A percentile compares a stretch with the other conserved stretches of the same genome.
phyloP scores from a whole-genome alignment of 2,797 vertebrate genomes.

The Pipistrellus pipistrellus region DNA sequence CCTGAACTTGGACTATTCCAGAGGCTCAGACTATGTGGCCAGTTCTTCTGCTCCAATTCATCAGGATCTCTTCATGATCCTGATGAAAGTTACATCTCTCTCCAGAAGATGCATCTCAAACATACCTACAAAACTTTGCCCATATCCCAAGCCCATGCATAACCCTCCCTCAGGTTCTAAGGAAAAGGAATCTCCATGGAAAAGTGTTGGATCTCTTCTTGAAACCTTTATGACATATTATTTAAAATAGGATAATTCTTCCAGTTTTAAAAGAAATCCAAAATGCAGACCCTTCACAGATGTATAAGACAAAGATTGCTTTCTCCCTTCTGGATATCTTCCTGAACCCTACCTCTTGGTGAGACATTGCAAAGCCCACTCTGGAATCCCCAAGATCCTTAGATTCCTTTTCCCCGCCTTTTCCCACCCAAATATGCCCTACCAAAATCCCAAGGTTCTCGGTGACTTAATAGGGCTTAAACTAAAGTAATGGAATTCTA shows the following conservation, averaged over 20 bases:
- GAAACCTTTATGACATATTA: not conserved
- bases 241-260: not conserved
- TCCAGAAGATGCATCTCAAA: not conserved
- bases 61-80: not conserved
- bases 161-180: not conserved
- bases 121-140: not conserved
- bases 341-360: not conserved
- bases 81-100: not conserved
- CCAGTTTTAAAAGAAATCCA: not conserved
- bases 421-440: not conserved
- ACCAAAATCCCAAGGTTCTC: not conserved
- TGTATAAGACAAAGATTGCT: not conserved
- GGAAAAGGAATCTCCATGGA: not conserved
- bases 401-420: not conserved
- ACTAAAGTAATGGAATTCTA: not conserved
- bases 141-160: not conserved
- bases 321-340: not conserved
- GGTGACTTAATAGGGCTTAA: not conserved
- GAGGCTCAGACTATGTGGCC: not conserved
- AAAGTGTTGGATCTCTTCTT: not conserved
- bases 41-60: not conserved
- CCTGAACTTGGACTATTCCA: not conserved
- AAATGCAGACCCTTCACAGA: not conserved
- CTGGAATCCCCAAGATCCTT: not conserved
- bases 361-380: not conserved